These are phyloP conservation scores for Acanthopleura granulata DNA, from an alignment of 2,888 invertebrate species.

Conservation along the genomic window DNA sequence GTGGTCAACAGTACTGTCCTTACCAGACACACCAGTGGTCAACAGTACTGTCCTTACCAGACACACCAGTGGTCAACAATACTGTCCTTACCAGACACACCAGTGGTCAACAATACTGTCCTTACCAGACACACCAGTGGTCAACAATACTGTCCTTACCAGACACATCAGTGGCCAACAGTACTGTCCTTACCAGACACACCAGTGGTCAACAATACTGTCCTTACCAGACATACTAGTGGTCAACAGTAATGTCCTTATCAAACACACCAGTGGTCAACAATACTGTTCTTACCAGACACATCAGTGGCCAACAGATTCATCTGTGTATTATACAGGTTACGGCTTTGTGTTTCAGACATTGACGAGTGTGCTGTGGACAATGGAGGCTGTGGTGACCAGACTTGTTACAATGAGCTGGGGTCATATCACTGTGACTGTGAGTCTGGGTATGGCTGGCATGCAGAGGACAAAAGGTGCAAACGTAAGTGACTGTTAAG, in stretches of 20 bases:
- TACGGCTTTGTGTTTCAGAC: background rate
- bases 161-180: background rate
- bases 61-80: too few relatives aligned
- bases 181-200: background rate
- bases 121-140: background rate
- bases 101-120: background rate
- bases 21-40: background rate
- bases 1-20: too few relatives aligned
- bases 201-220: too few relatives aligned
- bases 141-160: too few relatives aligned
- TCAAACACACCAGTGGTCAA: too few relatives aligned
- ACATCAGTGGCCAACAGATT: too few relatives aligned
- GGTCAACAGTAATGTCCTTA: background rate
- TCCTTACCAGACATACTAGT: too few relatives aligned
- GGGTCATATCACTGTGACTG: background rate
- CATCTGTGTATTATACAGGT: background rate
- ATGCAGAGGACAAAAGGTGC: background rate
- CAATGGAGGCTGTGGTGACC: background rate
- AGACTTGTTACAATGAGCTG: background rate
- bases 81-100: too few relatives aligned
- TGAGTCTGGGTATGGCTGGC: background rate
- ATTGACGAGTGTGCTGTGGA: background rate
- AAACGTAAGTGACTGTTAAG: background rate
- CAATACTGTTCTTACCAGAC: too few relatives aligned
- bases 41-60: background rate